These are phyloP conservation scores for Bettongia penicillata DNA, from an alignment of 2,113 vertebrate genomes.

Conservation along the genomic window DNA sequence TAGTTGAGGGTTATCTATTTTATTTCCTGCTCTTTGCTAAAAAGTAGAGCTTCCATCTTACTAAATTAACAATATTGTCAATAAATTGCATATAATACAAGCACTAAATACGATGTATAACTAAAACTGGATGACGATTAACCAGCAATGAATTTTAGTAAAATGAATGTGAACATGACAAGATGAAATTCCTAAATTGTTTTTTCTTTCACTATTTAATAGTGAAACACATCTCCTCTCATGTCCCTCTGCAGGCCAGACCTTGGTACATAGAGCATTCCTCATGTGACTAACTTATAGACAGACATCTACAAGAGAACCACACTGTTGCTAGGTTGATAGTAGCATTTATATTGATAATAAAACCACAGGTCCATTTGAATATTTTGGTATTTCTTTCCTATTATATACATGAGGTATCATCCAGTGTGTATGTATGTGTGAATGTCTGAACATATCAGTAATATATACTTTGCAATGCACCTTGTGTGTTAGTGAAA, in stretches of 20 bases:
- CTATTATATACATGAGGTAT: background rate
- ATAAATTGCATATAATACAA: background rate
- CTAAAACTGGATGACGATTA: background rate
- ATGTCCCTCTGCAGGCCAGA: background rate
- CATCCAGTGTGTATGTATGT: background rate
- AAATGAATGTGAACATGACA: background rate
- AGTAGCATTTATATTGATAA: background rate
- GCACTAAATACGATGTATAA: background rate
- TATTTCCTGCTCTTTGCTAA: background rate
- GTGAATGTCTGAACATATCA: background rate
- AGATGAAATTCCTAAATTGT: background rate
- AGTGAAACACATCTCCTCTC: background rate
- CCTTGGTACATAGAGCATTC: background rate
- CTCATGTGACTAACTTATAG: background rate
- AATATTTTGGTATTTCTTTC: background rate
- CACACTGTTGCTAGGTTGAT: background rate
- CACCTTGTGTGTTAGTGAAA: background rate
- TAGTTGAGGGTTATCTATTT: background rate
- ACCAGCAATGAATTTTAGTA: background rate
- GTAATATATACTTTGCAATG: background rate
- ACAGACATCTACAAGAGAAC: too few species aligned
- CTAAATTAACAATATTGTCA: background rate
- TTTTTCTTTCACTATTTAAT: background rate
- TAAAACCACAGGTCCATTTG: background rate
- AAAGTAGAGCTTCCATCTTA: background rate